Conservation (phyloP, 2,113 vertebrate species). For the Heloderma charlesbogerti region DNA sequence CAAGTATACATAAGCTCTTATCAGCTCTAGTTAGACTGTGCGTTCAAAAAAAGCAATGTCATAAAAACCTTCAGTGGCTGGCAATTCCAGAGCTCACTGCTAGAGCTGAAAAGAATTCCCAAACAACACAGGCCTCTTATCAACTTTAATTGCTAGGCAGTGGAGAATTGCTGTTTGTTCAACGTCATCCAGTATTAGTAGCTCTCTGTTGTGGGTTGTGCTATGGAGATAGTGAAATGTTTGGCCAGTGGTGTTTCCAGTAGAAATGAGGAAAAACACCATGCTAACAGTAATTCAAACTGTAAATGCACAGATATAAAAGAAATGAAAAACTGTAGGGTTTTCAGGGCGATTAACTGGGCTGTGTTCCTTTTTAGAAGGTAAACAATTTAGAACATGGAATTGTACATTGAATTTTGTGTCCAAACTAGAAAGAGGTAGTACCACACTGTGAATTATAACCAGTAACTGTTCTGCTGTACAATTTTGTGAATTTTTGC, state of each 20-base stretch:
- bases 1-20: slow-evolving; percentile 70
- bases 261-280: background rate
- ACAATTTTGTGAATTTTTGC: background rate
- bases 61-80: slow-evolving; percentile 71
- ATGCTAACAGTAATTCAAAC: background rate
- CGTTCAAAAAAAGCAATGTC: slow-evolving; percentile 73
- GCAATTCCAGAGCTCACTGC: slow-evolving; percentile 60
- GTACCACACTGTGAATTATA: background rate
- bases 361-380: background rate
- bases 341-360: background rate
- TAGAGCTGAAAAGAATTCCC: slow-evolving; percentile 66
- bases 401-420: background rate
- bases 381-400: background rate
- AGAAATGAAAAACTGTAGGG: background rate
- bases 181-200: slow-evolving; percentile 39
- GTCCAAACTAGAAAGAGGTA: background rate
- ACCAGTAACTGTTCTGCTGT: background rate
- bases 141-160: slow-evolving; percentile 62
- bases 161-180: slow-evolving; percentile 52
- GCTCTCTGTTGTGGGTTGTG: background rate
- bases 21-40: slow-evolving; percentile 46
- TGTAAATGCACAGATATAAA: background rate
- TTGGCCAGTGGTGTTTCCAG: slow-evolving; percentile 7
- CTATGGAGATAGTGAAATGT: slow-evolving; percentile 26
- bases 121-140: slow-evolving; percentile 65